Evolutionary conservation across 1,140 invertebrate species (phyloP).

Genomic region (Octopus bimaculoides): DNA sequence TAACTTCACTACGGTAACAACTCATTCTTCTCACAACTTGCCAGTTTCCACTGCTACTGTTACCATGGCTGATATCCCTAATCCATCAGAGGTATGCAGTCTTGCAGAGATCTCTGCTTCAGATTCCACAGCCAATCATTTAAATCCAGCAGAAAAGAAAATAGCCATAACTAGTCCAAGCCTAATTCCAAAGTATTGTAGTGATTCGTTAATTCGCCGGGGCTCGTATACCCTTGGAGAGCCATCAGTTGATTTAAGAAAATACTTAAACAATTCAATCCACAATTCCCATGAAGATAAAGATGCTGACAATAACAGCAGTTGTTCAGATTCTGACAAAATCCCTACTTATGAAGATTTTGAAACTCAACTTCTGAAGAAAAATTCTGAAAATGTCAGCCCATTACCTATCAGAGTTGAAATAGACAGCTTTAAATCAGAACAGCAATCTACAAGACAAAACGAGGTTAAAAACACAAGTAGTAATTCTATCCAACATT

Average conservation of each 20-base stretch:
- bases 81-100: not conserved
- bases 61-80: not conserved
- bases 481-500: too few relatives aligned
- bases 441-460: too few relatives aligned
- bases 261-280: not conserved
- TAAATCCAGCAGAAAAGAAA: not conserved
- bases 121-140: not conserved
- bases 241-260: constrained; percentile 28
- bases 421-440: too few relatives aligned
- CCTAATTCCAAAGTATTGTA: not conserved
- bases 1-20: too few relatives aligned
- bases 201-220: constrained; percentile 11
- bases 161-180: too few relatives aligned
- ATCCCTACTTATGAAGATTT: not conserved
- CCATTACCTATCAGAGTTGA: too few relatives aligned
- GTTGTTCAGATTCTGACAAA: not conserved
- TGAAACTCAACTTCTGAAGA: not conserved
- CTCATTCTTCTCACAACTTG: not conserved
- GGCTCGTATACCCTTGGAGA: constrained; percentile 35
- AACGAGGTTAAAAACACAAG: too few relatives aligned
- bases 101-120: not conserved
- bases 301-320: not conserved
- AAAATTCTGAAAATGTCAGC: too few relatives aligned
- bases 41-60: not conserved
- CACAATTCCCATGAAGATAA: too few relatives aligned